Evolutionary conservation across 2,888 invertebrate species (phyloP).

Genomic region (Tridacna gigas): DNA sequence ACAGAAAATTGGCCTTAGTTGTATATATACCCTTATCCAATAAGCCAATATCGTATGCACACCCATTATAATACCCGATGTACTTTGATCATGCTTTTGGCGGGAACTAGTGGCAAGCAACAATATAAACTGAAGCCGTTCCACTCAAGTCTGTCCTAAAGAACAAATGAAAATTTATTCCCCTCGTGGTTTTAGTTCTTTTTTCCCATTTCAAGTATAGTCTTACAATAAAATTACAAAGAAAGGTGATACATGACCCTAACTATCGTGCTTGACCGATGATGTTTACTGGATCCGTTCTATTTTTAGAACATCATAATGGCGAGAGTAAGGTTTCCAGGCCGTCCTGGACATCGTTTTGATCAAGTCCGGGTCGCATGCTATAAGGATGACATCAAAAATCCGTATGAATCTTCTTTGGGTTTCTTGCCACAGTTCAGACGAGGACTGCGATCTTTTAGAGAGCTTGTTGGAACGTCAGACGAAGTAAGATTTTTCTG

Average conservation of each 20-base stretch:
- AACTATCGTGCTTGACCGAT: not conserved
- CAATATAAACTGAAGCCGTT: no score
- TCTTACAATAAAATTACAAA: no score
- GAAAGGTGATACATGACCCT: no score
- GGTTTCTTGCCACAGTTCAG: conserved; percentile 81
- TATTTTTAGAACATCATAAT: conserved; percentile 75
- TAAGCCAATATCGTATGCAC: no score
- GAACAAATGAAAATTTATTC: no score
- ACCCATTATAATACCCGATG: no score
- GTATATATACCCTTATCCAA: no score
- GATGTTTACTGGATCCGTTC: conserved; percentile 18
- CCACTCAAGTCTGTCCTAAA: no score
- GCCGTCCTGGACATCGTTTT: conserved; percentile 84
- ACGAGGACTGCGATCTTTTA: conserved; percentile 78
- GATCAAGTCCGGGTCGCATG: conserved; percentile 79
- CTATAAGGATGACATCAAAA: conserved; percentile 79
- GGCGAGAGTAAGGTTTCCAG: conserved; percentile 84
- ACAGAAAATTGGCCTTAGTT: not conserved
- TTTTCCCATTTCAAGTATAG: no score
- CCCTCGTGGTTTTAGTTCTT: no score
- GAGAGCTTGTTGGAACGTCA: conserved; percentile 82
- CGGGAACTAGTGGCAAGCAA: no score
- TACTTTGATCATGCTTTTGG: no score
- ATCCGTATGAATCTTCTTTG: conserved; percentile 77
- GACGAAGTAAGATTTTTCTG: conserved; percentile 80